Percentiles rank a stretch among this genome's conserved stretches.
Conservation (phyloP, 2,113 vertebrate genomes). For the Serinus canaria region DNA sequence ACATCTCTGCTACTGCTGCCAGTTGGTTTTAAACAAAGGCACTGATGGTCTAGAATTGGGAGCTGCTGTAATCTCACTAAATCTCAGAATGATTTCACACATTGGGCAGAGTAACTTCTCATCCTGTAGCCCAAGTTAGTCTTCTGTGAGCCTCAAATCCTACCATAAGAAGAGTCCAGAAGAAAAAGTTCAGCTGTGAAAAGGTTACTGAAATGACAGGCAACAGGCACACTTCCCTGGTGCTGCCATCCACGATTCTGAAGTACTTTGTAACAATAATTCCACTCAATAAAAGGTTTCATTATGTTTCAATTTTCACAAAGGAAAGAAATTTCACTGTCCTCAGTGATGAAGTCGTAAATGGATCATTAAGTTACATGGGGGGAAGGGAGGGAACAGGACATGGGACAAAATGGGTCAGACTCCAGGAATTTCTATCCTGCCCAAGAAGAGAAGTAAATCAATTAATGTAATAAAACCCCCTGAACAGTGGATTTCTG, state of each 20-base stretch:
- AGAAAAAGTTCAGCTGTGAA: background rate
- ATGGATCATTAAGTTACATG: background rate
- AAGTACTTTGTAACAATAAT: background rate
- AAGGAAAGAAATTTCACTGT: background rate
- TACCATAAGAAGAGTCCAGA: background rate
- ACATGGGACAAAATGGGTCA: background rate
- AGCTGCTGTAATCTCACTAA: background rate
- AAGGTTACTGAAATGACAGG: background rate
- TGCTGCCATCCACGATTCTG: background rate
- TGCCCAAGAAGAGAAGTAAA: background rate
- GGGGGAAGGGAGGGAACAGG: background rate
- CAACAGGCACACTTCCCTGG: background rate
- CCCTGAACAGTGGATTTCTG: background rate
- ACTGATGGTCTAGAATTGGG: background rate
- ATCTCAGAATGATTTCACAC: background rate
- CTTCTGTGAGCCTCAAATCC: background rate
- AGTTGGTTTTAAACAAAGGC: background rate
- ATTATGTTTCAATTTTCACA: background rate
- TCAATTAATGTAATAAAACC: background rate
- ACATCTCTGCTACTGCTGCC: background rate
- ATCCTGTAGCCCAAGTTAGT: background rate
- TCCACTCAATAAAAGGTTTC: background rate
- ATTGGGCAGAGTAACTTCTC: background rate
- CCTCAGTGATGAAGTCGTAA: background rate
- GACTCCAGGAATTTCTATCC: background rate